Base-by-base conservation (phyloP, 2,797 vertebrate genomes). In the Gephyroberyx darwinii region DNA sequence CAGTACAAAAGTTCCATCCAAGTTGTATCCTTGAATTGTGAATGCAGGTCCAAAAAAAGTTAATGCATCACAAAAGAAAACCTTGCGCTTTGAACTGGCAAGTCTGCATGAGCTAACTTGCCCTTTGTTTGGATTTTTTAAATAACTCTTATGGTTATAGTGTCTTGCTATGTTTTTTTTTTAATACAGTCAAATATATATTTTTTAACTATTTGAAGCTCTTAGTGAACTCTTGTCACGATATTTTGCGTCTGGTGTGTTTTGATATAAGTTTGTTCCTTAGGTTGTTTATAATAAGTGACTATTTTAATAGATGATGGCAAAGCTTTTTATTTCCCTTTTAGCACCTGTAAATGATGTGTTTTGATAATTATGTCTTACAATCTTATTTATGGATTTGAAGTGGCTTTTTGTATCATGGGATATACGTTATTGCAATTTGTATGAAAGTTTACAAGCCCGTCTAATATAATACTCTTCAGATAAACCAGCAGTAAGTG, bases 251-350 rank as follows among this genome's bases (percentile, higher is more conserved):
- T 35, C 33, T 35, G 1, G 8, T 71, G 69, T 47, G 1, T 85
- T 26, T 79, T 64, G 58, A 57, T 81, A 1, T 20, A 68, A 12
- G 9, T 85, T 91, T 89, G 87, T 82, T 92, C 85, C 35, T 76
- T 61, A 65, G 71, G 72, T 17, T 70, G 47, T 77, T 78, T 31
- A 7, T 35, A 35, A 8, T 35, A 35, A 35, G 33, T 65, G 73
- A 37, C 62, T 78, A 59, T 75, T 14, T 61, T 68, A 65, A 63
- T 50, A 43, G 54, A 56, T 30, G 2, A 61, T 68, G 13, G 62
- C 5, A 54, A 57, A 67, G 45, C 4, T 65, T 88, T 80, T 35
- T 35, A 35, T 52, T 82, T 69, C 62, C 72, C 2, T 35, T 47
- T 66, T 0, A 0, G 19, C 51, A n/a, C 65, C 51, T 68, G 8